Evolutionary conservation across 2,797 vertebrate genomes (phyloP), one percentile per base, ranked within the genome.

Genomic region (Coilia nasus): DNA sequence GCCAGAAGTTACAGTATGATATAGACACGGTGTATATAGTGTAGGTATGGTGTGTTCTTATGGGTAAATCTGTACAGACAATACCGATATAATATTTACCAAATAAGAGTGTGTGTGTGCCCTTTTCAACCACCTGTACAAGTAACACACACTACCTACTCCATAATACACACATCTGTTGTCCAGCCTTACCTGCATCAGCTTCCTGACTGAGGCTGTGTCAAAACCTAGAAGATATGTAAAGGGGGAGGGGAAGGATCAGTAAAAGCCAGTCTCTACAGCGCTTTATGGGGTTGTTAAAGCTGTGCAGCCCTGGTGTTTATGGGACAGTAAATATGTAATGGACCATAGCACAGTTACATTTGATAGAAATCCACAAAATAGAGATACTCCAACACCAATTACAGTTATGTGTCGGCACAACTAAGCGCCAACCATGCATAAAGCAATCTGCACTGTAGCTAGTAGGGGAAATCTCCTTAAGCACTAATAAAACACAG

Each of bases 181-280:
- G 11, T 28, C 25, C 25, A 86, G 21, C 31, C 89, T 82, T 94
- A 99, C 98, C 98, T 99, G 97, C 98, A 99, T 99, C 82, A 97
- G 89, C 83, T 99, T 99, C 88, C 98, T 96, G 85, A 99, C 96
- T 0, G 94, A 95, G 86, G 97, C 95, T 0, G 96, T 96, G 90
- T 96, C 96, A 81, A 96, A 98, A 60, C 98, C 98, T 99, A 89
- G 4, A 85, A 87, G 64, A 35, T 67, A 86, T 41, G 0, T 64
- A 44, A 10, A 81, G 12, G 85, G 3, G 87, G 31, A 84, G 84
- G 31, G 23, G 86, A 46, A 86, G 25, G 62, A 31, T 81, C 11
- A 83, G 67, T 56, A 67, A 19, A 75, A 71, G 21, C n/a, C 15
- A 81, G 35, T 17, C 12, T 35, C 56, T 25, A 46, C 31, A 1